These are phyloP conservation scores for Cyphomyrmex costatus DNA, from an alignment of 1,140 invertebrate genomes.

Conservation along the genomic window DNA sequence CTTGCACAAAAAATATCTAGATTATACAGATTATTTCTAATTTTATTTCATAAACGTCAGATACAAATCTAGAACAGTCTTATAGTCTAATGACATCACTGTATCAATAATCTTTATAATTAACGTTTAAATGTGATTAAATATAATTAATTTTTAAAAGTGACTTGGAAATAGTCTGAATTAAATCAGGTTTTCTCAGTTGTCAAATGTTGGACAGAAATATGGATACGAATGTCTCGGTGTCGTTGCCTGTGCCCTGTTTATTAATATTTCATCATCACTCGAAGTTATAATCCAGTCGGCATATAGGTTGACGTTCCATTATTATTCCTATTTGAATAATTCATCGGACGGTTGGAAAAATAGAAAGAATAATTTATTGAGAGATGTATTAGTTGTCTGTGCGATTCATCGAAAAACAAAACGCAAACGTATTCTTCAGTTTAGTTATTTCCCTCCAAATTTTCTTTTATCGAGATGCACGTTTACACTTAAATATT, in stretches of 20 bases:
- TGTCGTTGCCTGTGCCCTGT: conserved; percentile 11
- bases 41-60: background rate
- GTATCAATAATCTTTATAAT: background rate
- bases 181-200: conserved; percentile 1
- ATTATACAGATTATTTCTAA: background rate
- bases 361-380: conserved; percentile 21
- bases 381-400: background rate
- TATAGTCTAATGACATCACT: background rate
- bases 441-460: background rate
- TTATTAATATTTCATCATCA: conserved; percentile 51
- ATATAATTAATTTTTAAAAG: conserved; percentile 9
- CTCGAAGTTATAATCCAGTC: conserved; percentile 6
- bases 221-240: background rate
- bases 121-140: background rate
- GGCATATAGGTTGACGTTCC: conserved; percentile 3
- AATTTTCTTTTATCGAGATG: background rate
- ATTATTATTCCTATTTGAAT: conserved; percentile 42
- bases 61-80: background rate
- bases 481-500: conserved; percentile 25
- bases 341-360: conserved; percentile 9
- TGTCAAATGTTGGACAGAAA: conserved; percentile 18
- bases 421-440: too few relatives aligned
- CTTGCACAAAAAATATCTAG: too few relatives aligned
- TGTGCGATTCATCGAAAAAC: background rate
- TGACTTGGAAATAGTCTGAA: background rate